Percentiles rank a stretch among this genome's conserved stretches.
Conservation (phyloP, 2,113 vertebrate genomes). For the Periophthalmus modestus region DNA sequence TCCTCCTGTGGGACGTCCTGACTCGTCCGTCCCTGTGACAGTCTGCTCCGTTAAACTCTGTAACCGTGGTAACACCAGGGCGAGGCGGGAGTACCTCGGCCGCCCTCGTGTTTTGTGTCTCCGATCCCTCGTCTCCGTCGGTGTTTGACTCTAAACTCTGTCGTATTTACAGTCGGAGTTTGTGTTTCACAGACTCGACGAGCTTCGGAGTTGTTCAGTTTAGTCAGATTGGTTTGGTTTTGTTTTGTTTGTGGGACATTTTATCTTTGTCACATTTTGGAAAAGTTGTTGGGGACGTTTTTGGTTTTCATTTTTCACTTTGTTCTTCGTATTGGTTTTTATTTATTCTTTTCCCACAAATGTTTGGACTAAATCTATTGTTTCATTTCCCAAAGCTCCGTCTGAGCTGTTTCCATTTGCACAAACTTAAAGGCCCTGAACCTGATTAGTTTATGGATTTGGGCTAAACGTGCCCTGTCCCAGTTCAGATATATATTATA, state of each 20-base stretch:
- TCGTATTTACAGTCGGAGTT: not conserved
- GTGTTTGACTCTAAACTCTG: not conserved
- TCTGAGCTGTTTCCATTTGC: too few relatives aligned
- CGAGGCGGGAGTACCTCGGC: constrained; percentile 52
- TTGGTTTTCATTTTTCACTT: constrained; percentile 27
- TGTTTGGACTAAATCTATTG: not conserved
- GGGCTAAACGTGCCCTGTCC: too few relatives aligned
- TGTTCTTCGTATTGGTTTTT: not conserved
- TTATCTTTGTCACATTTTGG: constrained; percentile 5
- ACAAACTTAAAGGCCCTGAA: too few relatives aligned
- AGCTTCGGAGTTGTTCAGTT: not conserved
- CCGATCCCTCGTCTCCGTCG: constrained; percentile 12
- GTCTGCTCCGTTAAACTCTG: constrained; percentile 65
- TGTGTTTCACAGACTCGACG: not conserved
- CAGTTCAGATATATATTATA: too few relatives aligned
- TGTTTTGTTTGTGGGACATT: constrained; percentile 12
- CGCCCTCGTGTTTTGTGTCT: constrained; percentile 60
- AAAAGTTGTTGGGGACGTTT: not conserved
- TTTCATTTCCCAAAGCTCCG: not conserved
- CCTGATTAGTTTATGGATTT: too few relatives aligned
- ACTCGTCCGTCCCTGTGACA: constrained; percentile 50
- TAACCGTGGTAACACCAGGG: constrained; percentile 63
- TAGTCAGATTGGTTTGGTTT: constrained; percentile 4
- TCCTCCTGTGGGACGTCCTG: constrained; percentile 18
- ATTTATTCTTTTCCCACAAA: not conserved